These are phyloP conservation scores for Polymixis lichenea DNA, from an alignment of 2,888 invertebrate species.

Conservation along the genomic window DNA sequence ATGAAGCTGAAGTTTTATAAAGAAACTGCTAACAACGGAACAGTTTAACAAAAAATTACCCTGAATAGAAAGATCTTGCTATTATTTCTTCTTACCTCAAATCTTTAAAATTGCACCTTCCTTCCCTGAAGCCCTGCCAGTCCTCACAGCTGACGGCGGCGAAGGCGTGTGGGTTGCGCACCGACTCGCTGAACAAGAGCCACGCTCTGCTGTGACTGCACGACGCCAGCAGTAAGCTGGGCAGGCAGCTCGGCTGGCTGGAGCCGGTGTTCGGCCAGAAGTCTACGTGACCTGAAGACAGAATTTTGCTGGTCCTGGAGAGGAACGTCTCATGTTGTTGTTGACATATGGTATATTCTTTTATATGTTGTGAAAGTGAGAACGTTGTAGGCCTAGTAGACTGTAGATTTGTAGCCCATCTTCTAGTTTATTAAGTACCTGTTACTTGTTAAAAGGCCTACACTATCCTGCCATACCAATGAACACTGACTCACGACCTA, in stretches of 20 bases:
- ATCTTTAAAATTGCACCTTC: slow-evolving; percentile 68
- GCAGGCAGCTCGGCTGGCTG: slow-evolving; percentile 82
- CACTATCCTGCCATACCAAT: no score
- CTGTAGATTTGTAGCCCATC: no score
- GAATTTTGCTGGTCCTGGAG: background rate
- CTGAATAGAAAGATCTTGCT: background rate
- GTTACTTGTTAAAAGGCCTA: no score
- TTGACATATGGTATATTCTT: no score
- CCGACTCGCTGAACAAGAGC: slow-evolving; percentile 79
- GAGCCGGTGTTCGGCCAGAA: slow-evolving; percentile 85
- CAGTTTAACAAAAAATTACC: background rate
- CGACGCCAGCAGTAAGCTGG: slow-evolving; percentile 69
- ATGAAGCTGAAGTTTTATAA: background rate
- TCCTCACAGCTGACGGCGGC: slow-evolving; percentile 75
- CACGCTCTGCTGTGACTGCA: slow-evolving; percentile 85
- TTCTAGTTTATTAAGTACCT: no score
- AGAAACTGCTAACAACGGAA: no score
- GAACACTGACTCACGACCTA: no score
- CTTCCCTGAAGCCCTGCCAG: slow-evolving; percentile 78
- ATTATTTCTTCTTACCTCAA: slow-evolving; percentile 68
- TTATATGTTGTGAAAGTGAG: no score
- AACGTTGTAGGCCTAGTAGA: no score
- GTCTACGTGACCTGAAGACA: slow-evolving; percentile 81
- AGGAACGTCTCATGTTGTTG: background rate
- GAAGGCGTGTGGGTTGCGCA: slow-evolving; percentile 74